phyloP scores from a whole-genome alignment of 2,113 vertebrate genomes.

The Rhodinocichla rosea region DNA sequence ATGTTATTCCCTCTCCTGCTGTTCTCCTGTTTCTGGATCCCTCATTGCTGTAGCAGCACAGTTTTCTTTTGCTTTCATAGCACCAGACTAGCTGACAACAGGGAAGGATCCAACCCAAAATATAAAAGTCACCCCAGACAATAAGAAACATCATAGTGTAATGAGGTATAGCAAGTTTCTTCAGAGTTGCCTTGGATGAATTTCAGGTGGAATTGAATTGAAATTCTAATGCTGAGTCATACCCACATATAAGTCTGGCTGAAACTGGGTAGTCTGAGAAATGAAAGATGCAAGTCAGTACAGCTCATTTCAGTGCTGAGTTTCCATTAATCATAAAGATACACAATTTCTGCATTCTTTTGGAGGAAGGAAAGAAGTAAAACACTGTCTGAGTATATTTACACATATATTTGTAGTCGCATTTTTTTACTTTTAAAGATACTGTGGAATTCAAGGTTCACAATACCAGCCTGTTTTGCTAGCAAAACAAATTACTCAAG shows the following conservation, averaged over 20 bases:
- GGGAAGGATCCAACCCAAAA: background rate
- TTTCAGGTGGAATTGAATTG: background rate
- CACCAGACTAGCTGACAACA: background rate
- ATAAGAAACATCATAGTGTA: background rate
- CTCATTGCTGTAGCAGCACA: background rate
- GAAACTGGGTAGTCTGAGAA: background rate
- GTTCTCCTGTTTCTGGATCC: background rate
- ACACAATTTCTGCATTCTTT: background rate
- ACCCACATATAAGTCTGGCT: background rate
- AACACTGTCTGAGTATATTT: background rate
- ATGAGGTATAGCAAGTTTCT: background rate
- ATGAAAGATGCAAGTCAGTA: background rate
- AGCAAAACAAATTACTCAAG: slow-evolving; percentile 1
- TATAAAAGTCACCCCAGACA: background rate
- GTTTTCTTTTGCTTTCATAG: background rate
- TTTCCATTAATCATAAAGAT: background rate
- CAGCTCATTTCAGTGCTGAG: background rate
- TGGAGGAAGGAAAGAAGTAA: background rate
- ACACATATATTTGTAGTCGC: background rate
- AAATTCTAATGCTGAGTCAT: background rate
- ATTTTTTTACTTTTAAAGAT: background rate
- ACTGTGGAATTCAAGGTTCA: background rate
- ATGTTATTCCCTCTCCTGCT: background rate
- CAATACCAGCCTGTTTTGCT: background rate
- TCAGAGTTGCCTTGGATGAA: background rate